Base-by-base conservation (phyloP, 2,113 vertebrate genomes). In the Eulemur rufifrons region DNA sequence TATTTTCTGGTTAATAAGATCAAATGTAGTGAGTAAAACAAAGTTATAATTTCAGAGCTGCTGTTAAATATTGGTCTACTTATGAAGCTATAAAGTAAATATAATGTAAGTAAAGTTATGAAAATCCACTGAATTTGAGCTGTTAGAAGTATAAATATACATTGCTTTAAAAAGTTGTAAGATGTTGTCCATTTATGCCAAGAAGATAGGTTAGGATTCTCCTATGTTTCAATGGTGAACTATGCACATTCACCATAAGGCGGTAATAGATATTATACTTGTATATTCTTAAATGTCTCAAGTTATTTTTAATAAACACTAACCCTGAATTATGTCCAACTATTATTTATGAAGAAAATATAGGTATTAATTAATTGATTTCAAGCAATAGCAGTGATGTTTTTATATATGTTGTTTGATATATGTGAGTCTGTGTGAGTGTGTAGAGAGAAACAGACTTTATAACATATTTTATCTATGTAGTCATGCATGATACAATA, bases 321-420 rank as follows among this genome's bases (percentile, higher is more conserved):
- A 47, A 56, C 42, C 83, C 64, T 54, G 27, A 94, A 59, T 87
- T 90, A 87, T 3, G 8, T 17, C 47, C 61, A 83, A 27, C 10
- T 87, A 54, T 90, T 86, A 87, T 23, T 61, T 86, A 84, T 81
- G 39, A 96, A 90, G 81, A 77, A 95, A 86, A 86, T 12, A 37
- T 20, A 80, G 32, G 5, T 52, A 18, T 61, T 96, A 50, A 50
- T 50, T 50, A 52, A 52, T 52, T 52, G 17, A 69, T 69, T 73
- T 86, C 32, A 45, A 61, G 21, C 27, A 89, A 69, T 15, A 54
- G 14, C 25, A 95, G 34, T 42, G 34, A 47, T 69, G 1, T 50
- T 71, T 86, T 80, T n/a, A 81, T 37, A 52, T 29, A n/a, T 25
- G 29, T 59, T 86, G 18, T 45, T 80, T 77, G 84, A 54, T 81